Conservation (phyloP, 2,888 invertebrate species). For the Mylabris sibirica region DNA sequence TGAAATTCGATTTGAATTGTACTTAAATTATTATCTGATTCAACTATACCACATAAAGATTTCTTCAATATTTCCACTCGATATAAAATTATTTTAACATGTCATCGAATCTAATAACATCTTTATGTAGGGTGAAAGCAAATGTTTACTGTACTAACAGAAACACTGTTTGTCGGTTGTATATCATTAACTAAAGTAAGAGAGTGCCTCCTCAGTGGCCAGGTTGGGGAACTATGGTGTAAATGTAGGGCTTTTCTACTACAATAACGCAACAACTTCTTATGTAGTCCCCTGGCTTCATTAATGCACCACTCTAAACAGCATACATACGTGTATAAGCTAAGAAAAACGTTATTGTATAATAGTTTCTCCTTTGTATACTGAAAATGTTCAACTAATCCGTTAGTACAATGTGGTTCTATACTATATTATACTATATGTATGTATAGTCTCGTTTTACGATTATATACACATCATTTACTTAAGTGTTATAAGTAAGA, state of each 20-base stretch:
- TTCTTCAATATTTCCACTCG: background rate
- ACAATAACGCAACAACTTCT: constrained; percentile 21
- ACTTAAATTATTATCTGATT: background rate
- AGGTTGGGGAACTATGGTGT: constrained; percentile 1
- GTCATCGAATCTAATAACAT: constrained; percentile 25
- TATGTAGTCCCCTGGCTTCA: constrained; percentile 39
- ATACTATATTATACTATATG: no score
- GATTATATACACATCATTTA: constrained; percentile 35
- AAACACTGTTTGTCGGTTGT: constrained; percentile 34
- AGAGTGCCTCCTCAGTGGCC: constrained; percentile 13
- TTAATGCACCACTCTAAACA: constrained; percentile 49
- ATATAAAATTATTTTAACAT: constrained; percentile 14
- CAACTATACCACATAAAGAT: background rate
- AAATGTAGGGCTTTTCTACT: constrained; percentile 25
- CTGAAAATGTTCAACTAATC: constrained; percentile 28
- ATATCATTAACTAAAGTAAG: constrained; percentile 38
- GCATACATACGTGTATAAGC: constrained; percentile 42
- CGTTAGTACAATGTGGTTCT: constrained; percentile 10
- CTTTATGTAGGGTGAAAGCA: constrained; percentile 36
- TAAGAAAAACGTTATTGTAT: constrained; percentile 39
- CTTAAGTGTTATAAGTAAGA: constrained; percentile 33
- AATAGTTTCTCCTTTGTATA: constrained; percentile 28
- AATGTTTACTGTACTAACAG: constrained; percentile 39
- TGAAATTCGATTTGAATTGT: background rate
- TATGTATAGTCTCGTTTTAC: constrained; percentile 33